Evolutionary conservation across 2,113 vertebrate genomes (phyloP).

Genomic region (Fulmarus glacialis): DNA sequence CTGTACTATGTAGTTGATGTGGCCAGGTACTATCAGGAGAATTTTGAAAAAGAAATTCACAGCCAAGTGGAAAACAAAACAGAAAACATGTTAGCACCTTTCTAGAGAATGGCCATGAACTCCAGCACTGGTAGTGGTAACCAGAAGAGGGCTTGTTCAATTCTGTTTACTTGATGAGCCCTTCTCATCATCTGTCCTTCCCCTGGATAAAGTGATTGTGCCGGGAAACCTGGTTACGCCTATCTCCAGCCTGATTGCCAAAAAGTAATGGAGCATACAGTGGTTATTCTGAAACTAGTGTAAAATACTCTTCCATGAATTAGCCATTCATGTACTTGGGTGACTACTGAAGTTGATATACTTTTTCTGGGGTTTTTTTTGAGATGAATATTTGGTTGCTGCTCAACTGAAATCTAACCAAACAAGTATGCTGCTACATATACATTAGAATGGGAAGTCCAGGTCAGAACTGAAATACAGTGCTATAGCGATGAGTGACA

Average conservation of each 20-base stretch:
- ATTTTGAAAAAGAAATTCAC: background rate
- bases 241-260: background rate
- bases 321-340: background rate
- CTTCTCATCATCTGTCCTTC: background rate
- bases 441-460: background rate
- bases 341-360: background rate
- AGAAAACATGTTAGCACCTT: background rate
- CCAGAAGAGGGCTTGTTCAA: background rate
- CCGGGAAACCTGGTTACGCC: background rate
- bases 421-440: background rate
- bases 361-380: background rate
- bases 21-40: background rate
- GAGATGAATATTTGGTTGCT: background rate
- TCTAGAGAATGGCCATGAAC: background rate
- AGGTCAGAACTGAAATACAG: background rate
- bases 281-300: constrained; percentile 31
- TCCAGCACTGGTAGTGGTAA: background rate
- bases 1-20: background rate
- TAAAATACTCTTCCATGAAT: background rate
- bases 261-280: background rate
- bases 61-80: background rate
- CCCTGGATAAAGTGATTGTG: background rate
- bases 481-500: background rate
- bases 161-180: background rate
- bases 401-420: background rate